Percentiles rank a stretch among this genome's conserved stretches.
Evolutionary conservation across 1,140 invertebrate species (phyloP).

Genomic region (Drosophila leontia): DNA sequence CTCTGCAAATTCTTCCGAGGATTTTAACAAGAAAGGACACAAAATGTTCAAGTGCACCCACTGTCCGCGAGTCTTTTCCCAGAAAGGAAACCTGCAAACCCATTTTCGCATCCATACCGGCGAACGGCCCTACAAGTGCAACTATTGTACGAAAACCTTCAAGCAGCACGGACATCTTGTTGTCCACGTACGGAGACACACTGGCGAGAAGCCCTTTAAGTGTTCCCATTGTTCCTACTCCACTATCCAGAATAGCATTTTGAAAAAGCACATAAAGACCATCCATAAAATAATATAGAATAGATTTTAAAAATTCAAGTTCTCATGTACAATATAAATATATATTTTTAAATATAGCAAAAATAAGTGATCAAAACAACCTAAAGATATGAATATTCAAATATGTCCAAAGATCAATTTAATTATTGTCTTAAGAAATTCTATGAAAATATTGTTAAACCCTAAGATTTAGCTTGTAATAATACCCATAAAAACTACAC

Average conservation of each 20-base stretch:
- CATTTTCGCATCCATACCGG: constrained; percentile 19
- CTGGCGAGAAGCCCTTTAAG: not conserved
- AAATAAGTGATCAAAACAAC: no score
- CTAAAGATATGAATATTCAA: no score
- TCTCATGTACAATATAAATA: no score
- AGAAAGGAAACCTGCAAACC: constrained; percentile 8
- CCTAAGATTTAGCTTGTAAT: no score
- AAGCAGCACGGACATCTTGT: not conserved
- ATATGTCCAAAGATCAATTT: no score
- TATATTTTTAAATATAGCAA: no score
- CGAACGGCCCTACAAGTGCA: constrained; percentile 18
- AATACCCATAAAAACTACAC: no score
- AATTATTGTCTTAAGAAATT: no score
- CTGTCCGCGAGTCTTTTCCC: constrained; percentile 7
- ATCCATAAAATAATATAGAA: not conserved
- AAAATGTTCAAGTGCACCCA: not conserved
- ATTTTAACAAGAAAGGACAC: not conserved
- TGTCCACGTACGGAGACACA: constrained; percentile 2
- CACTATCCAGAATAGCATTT: not conserved
- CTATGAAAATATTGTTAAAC: no score
- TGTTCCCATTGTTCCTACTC: not conserved
- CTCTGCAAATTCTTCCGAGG: not conserved
- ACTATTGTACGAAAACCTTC: not conserved
- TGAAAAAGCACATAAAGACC: not conserved
- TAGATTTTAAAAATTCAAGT: no score